phyloP scores from a whole-genome alignment of 2,113 vertebrate species.

The Maylandia zebra region DNA sequence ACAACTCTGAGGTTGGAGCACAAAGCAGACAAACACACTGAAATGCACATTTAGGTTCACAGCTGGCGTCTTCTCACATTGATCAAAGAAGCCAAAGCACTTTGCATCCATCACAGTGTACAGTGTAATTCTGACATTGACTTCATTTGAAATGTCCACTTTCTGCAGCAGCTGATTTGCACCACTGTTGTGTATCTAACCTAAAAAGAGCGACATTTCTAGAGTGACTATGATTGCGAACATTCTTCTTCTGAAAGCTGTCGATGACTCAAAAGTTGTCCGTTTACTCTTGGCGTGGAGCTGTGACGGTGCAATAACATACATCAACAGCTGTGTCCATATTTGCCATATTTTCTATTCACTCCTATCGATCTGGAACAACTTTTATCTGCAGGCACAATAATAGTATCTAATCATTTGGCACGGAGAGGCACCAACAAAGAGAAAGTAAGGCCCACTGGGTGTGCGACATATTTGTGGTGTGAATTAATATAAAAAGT shows the following conservation, averaged over 20 bases:
- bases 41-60: background rate
- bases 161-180: background rate
- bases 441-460: background rate
- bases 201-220: background rate
- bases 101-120: background rate
- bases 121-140: background rate
- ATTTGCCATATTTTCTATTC: background rate
- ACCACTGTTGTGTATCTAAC: background rate
- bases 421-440: background rate
- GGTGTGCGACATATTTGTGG: background rate
- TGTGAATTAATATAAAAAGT: background rate
- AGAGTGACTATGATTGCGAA: background rate
- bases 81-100: background rate
- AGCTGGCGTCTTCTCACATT: background rate
- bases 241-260: background rate
- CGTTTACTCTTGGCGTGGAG: background rate
- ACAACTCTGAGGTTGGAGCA: background rate
- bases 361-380: background rate
- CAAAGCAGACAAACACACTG: background rate
- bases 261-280: background rate
- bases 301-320: background rate
- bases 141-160: background rate
- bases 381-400: background rate
- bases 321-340: background rate
- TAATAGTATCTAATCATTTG: background rate